A percentile compares a stretch with the other conserved stretches of the same genome.
phyloP scores from a whole-genome alignment of 2,113 vertebrate species.

The Nothoprocta perdicaria region DNA sequence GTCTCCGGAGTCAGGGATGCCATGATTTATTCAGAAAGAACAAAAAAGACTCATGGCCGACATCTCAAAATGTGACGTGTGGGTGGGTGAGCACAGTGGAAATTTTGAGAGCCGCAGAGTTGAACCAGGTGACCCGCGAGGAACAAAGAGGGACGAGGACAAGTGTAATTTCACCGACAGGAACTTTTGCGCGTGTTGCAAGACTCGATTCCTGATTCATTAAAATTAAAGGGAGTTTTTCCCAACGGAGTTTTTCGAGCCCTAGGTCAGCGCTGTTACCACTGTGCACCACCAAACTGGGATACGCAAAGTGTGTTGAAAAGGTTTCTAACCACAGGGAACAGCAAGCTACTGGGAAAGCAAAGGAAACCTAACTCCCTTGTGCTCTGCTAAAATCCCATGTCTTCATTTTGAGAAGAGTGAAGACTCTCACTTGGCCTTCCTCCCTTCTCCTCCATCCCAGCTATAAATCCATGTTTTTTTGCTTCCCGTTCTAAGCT shows the following conservation, averaged over 20 bases:
- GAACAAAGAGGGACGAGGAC: neutral
- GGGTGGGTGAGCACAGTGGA: constrained; percentile 13
- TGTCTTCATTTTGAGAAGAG: neutral
- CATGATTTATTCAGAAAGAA: neutral
- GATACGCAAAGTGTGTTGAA: accelerated
- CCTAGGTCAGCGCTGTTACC: neutral
- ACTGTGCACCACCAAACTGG: neutral
- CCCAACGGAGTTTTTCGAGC: neutral
- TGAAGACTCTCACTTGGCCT: neutral
- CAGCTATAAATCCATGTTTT: neutral
- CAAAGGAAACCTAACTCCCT: neutral
- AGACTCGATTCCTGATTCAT: neutral
- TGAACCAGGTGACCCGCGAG: constrained; percentile 35
- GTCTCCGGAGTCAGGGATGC: neutral
- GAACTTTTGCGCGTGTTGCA: neutral
- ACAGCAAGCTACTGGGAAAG: neutral
- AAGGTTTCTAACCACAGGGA: neutral
- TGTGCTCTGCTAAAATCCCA: neutral
- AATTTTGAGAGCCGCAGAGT: constrained; percentile 27
- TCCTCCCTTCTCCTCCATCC: neutral
- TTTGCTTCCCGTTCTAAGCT: neutral
- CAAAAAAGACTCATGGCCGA: constrained; percentile 7
- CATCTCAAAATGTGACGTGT: constrained; percentile 5
- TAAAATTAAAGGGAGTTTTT: neutral
- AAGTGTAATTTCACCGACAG: neutral